These are phyloP conservation scores for Myrmophylax atrothorax DNA, from an alignment of 2,113 vertebrate species.

Conservation along the genomic window DNA sequence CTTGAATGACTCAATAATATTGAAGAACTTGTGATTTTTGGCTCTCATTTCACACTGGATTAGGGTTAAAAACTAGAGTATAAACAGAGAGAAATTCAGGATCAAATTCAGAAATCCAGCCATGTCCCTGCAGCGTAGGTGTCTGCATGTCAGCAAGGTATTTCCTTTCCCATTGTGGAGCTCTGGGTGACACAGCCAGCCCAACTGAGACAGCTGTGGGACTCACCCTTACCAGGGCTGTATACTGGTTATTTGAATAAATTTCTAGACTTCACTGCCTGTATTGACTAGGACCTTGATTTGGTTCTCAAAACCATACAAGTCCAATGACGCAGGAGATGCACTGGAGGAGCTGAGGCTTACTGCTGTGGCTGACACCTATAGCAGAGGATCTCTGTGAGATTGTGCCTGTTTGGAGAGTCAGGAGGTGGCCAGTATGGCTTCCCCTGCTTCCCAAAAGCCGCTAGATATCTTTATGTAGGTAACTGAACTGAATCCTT, in stretches of 20 bases:
- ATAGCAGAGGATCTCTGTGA: neutral
- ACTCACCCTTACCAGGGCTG: neutral
- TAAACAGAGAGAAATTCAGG: neutral
- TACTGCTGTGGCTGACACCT: neutral
- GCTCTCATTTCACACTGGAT: neutral
- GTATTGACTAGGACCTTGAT: neutral
- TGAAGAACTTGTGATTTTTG: neutral
- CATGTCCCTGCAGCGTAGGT: neutral
- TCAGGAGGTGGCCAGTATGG: neutral
- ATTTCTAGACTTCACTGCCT: neutral
- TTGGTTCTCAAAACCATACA: neutral
- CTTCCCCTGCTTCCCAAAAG: neutral
- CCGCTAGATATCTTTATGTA: neutral
- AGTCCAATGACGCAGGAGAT: neutral
- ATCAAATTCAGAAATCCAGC: neutral
- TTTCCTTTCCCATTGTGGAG: neutral
- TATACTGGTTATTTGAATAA: neutral
- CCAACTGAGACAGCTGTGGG: neutral
- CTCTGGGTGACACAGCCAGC: neutral
- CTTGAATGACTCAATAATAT: neutral
- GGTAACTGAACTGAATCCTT: neutral
- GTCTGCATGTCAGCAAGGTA: neutral
- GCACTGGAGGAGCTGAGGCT: neutral
- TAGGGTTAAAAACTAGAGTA: neutral
- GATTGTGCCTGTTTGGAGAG: neutral